A percentile compares a stretch with the other conserved stretches of the same genome.
Evolutionary conservation across 2,113 vertebrate species (phyloP).

Genomic region (Phoxinus phoxinus): DNA sequence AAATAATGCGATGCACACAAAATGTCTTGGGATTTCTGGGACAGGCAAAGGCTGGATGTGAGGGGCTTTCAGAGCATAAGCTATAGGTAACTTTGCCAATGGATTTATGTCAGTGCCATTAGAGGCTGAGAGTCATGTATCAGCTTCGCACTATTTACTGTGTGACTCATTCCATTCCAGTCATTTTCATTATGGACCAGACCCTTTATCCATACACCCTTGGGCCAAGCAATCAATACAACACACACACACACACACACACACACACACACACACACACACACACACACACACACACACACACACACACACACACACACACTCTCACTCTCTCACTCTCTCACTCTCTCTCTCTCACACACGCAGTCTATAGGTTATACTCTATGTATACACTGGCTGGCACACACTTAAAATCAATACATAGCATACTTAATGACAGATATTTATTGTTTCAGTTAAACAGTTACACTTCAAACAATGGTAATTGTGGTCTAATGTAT

Average conservation of each 20-base stretch:
- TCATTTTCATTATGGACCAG: slow-evolving; percentile 54
- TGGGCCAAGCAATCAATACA: slow-evolving; percentile 53
- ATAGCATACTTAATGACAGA: slow-evolving; percentile 52
- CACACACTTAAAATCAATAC: slow-evolving; percentile 53
- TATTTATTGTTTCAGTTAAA: slow-evolving; percentile 62
- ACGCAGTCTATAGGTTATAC: slow-evolving; percentile 5
- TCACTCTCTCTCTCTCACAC: background rate
- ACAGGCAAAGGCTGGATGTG: slow-evolving; percentile 1
- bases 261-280: slow-evolving; percentile 27
- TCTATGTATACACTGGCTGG: slow-evolving; percentile 27
- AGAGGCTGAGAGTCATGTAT: slow-evolving; percentile 18
- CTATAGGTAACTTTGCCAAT: slow-evolving; percentile 31
- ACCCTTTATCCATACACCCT: slow-evolving; percentile 47
- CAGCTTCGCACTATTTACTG: slow-evolving; percentile 33
- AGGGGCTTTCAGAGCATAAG: slow-evolving; percentile 16
- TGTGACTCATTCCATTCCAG: slow-evolving; percentile 39
- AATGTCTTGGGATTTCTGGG: slow-evolving; percentile 19
- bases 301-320: slow-evolving; percentile 6
- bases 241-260: slow-evolving; percentile 27
- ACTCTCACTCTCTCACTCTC: no score
- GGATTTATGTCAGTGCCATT: slow-evolving; percentile 34
- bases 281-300: no score
- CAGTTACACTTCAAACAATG: slow-evolving; percentile 47
- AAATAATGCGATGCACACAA: background rate
- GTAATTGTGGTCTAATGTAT: background rate